Conservation (phyloP, 2,888 invertebrate genomes). For the Eristalis tenax region DNA sequence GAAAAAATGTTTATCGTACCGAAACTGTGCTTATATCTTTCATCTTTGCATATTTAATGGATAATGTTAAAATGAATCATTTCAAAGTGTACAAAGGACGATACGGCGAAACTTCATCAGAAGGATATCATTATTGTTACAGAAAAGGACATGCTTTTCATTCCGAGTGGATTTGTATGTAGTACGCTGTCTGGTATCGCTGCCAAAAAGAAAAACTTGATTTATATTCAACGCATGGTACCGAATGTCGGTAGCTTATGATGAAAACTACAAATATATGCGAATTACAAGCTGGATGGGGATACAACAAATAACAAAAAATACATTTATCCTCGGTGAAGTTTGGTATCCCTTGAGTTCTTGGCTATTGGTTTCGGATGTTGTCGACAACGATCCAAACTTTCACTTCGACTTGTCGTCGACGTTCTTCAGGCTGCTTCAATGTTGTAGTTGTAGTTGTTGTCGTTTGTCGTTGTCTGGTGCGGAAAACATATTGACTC, state of each 20-base stretch:
- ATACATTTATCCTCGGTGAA: conserved; percentile 29
- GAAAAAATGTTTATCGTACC: conserved; percentile 30
- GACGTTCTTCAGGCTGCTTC: conserved; percentile 39
- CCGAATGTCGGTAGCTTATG: conserved; percentile 61
- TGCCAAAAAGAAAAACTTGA: conserved; percentile 71
- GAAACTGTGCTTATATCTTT: conserved; percentile 36
- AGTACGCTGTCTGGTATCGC: conserved; percentile 52
- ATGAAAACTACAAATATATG: conserved; percentile 74
- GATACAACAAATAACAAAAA: conserved; percentile 63
- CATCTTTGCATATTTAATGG: conserved; percentile 52
- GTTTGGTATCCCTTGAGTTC: conserved; percentile 34
- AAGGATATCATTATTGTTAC: conserved; percentile 46
- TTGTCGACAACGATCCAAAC: conserved; percentile 56
- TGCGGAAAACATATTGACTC: conserved; percentile 63
- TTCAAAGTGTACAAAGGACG: conserved; percentile 39
- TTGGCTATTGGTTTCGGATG: conserved; percentile 67
- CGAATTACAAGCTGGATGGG: conserved; percentile 61
- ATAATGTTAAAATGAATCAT: conserved; percentile 61
- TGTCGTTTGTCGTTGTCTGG: conserved; percentile 28
- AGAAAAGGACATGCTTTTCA: conserved; percentile 46
- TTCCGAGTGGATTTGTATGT: conserved; percentile 65
- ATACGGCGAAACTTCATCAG: conserved; percentile 17
- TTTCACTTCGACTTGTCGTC: conserved; percentile 53
- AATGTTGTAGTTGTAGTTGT: conserved; percentile 19
- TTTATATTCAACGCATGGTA: conserved; percentile 72